Conservation (phyloP, 1,140 invertebrate species). For the Papilio polytes region DNA sequence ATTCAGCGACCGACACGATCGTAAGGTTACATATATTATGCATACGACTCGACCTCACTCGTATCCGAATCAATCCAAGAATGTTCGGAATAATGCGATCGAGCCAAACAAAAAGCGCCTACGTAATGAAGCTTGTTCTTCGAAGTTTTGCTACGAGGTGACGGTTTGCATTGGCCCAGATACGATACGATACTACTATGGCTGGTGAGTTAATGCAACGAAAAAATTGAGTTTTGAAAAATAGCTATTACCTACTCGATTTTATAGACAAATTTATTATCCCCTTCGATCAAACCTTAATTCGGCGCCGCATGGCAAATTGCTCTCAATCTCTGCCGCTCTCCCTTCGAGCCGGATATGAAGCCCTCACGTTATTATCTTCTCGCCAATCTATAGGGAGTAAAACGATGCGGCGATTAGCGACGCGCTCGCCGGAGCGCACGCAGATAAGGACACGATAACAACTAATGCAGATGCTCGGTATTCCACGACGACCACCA, state of each 20-base stretch:
- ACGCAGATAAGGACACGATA: slow-evolving; percentile 66
- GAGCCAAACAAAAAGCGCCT: slow-evolving; percentile 56
- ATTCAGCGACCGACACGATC: slow-evolving; percentile 55
- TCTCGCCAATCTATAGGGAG: slow-evolving; percentile 63
- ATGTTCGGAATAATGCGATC: slow-evolving; percentile 54
- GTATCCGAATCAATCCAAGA: slow-evolving; percentile 64
- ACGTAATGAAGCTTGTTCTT: slow-evolving; percentile 54
- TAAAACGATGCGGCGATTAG: slow-evolving; percentile 65
- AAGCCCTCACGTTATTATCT: slow-evolving; percentile 69
- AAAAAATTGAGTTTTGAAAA: slow-evolving; percentile 10
- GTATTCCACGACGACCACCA: slow-evolving; percentile 31
- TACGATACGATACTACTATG: not conserved
- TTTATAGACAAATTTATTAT: slow-evolving; percentile 28
- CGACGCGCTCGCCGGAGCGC: slow-evolving; percentile 60
- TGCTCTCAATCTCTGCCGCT: slow-evolving; percentile 61
- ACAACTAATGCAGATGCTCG: slow-evolving; percentile 60
- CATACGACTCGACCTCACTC: slow-evolving; percentile 59
- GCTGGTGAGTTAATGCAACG: not conserved
- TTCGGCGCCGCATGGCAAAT: slow-evolving; percentile 70
- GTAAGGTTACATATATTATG: slow-evolving; percentile 72
- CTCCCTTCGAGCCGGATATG: slow-evolving; percentile 65
- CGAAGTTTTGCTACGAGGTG: slow-evolving; percentile 40
- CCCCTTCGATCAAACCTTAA: slow-evolving; percentile 53
- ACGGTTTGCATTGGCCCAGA: slow-evolving; percentile 18
- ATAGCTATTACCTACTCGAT: not conserved